Conservation (phyloP, 2,888 invertebrate species). For the Drosophila affinis region DNA sequence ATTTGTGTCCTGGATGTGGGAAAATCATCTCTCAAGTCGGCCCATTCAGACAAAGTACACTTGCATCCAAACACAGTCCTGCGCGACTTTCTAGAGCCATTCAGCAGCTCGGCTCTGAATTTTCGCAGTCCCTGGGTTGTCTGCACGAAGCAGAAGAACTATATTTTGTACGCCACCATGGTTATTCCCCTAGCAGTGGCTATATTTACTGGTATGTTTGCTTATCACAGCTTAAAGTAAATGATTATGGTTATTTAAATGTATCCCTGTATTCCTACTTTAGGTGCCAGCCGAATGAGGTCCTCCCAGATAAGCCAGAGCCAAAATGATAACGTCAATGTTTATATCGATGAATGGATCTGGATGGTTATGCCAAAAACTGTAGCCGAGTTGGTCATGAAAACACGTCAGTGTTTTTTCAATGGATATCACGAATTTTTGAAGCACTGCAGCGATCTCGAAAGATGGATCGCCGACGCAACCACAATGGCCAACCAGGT, state of each 20-base stretch:
- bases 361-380: slow-evolving; percentile 55
- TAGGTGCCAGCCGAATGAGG: slow-evolving; percentile 46
- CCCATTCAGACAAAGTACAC: slow-evolving; percentile 23
- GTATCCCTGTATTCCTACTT: background rate
- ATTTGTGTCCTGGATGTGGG: slow-evolving; percentile 53
- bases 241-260: background rate
- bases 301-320: slow-evolving; percentile 20
- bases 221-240: background rate
- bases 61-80: slow-evolving; percentile 56
- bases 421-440: slow-evolving; percentile 43
- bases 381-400: slow-evolving; percentile 45
- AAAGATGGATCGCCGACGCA: slow-evolving; percentile 33
- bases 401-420: slow-evolving; percentile 53
- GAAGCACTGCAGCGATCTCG: slow-evolving; percentile 38
- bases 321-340: slow-evolving; percentile 17
- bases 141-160: slow-evolving; percentile 83
- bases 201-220: slow-evolving; percentile 53
- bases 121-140: slow-evolving; percentile 56
- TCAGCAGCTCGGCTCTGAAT: slow-evolving; percentile 13
- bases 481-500: background rate
- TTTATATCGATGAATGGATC: slow-evolving; percentile 69
- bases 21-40: slow-evolving; percentile 40
- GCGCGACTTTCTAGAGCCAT: slow-evolving; percentile 46
- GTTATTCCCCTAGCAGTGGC: slow-evolving; percentile 56
- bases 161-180: slow-evolving; percentile 53